Percentiles rank a stretch among this genome's conserved stretches.
Conservation (phyloP, 2,113 vertebrate genomes). For the Varanus salvator region DNA sequence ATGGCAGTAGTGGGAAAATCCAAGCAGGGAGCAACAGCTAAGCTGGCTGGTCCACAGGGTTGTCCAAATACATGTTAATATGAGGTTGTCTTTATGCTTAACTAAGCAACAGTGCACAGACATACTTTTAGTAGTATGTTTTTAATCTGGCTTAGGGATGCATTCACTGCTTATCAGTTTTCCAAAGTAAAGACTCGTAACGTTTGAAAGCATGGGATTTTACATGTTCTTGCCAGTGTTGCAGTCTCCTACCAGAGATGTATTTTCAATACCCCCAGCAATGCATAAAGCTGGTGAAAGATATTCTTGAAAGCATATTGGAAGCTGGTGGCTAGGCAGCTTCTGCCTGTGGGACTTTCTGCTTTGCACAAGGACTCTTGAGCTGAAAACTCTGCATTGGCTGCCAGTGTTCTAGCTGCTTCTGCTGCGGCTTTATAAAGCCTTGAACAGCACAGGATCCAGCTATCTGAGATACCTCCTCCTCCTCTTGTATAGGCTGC, state of each 20-base stretch:
- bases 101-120: neutral
- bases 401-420: too few species aligned
- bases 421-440: too few species aligned
- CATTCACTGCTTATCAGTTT: neutral
- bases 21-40: neutral
- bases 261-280: neutral
- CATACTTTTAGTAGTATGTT: neutral
- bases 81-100: neutral
- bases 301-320: too few species aligned
- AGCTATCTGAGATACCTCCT: too few species aligned
- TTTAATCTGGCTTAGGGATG: conserved; percentile 6
- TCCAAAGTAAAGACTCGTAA: neutral
- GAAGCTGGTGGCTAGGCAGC: too few species aligned
- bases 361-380: too few species aligned
- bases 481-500: too few species aligned
- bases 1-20: neutral
- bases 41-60: neutral
- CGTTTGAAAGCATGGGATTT: neutral
- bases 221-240: neutral
- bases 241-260: neutral
- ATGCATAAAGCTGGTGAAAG: neutral
- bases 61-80: neutral
- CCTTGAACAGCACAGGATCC: too few species aligned
- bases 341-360: too few species aligned
- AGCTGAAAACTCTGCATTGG: too few species aligned